Evolutionary conservation across 2,888 invertebrate genomes (phyloP), one percentile per base, ranked within the genome.

Genomic region (Cephus runcator): DNA sequence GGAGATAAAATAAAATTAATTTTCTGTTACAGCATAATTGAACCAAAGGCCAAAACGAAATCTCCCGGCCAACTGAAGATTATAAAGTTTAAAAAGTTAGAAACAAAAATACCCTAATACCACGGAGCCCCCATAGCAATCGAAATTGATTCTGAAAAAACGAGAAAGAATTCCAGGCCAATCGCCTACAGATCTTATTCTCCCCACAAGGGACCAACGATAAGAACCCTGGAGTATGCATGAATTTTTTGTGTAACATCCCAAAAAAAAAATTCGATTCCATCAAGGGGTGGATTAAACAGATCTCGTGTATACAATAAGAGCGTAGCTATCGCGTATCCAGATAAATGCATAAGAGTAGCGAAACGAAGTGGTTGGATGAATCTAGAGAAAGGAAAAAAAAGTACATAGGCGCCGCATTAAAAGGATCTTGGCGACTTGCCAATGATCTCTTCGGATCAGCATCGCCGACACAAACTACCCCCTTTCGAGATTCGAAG

Each of bases 401-500:
- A 76, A 15, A 12, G 36, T 36, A 79, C 77, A 79, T 77, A 73
- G 76, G 75, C 77, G 80, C 81, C 81, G 83, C 83, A 83, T 83
- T 82, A 83, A 81, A 81, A 77, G 73, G 79, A 75, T 80, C 73
- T 81, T 86, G 86, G 86, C 84, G 82, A 81, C 77, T 76, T 81
- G 83, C 83, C 86, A 86, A 85, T 84, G 85, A 86, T 85, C 83
- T 86, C 76, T 82, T 84, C 77, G 83, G 80, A 85, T 86, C 84
- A 83, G 80, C 81, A 84, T 73, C 80, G 82, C 80, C 80, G 71
- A 78, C 76, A 78, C 30, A 56, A 73, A 69, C 71, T 74, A 34
- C 33, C 74, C 74, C 74, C 74, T 31, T 34, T 31, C 31, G 74
- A 69, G 36, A 74, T 74, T 36, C 75, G 35, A 71, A 74, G 73